Conservation (phyloP, 2,113 vertebrate genomes). For the Colinus virginianus region DNA sequence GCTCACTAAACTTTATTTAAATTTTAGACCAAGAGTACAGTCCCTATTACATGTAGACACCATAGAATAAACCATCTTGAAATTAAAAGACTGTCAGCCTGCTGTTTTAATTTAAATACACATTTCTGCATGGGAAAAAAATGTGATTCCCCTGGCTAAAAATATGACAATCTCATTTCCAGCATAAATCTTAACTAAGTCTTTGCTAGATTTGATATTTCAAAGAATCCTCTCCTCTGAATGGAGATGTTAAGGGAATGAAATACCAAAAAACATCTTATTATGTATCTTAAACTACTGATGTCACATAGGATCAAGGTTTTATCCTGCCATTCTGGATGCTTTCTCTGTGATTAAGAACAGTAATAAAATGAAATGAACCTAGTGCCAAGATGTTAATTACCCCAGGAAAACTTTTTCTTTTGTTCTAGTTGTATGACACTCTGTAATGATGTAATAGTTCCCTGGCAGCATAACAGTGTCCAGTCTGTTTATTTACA, state of each 20-base stretch:
- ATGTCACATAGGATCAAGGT: not conserved
- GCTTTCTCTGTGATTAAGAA: not conserved
- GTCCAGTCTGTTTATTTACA: not conserved
- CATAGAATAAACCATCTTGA: not conserved
- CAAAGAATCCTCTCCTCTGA: not conserved
- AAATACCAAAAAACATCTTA: not conserved
- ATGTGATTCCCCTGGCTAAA: not conserved
- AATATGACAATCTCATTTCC: not conserved
- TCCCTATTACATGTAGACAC: not conserved
- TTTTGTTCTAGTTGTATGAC: not conserved
- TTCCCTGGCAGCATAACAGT: not conserved
- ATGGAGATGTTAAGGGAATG: not conserved
- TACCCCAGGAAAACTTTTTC: not conserved
- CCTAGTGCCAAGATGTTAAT: not conserved
- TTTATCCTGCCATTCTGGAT: not conserved
- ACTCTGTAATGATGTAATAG: not conserved
- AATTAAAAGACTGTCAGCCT: not conserved
- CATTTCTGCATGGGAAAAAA: not conserved
- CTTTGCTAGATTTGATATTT: not conserved
- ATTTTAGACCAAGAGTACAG: not conserved
- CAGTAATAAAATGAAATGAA: not conserved
- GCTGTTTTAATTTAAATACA: constrained; percentile 15
- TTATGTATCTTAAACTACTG: not conserved
- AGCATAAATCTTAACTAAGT: not conserved
- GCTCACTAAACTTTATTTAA: not conserved